Evolutionary conservation across 2,113 vertebrate species (phyloP), one percentile per base, ranked within the genome.

Genomic region (Muntiacus reevesi): DNA sequence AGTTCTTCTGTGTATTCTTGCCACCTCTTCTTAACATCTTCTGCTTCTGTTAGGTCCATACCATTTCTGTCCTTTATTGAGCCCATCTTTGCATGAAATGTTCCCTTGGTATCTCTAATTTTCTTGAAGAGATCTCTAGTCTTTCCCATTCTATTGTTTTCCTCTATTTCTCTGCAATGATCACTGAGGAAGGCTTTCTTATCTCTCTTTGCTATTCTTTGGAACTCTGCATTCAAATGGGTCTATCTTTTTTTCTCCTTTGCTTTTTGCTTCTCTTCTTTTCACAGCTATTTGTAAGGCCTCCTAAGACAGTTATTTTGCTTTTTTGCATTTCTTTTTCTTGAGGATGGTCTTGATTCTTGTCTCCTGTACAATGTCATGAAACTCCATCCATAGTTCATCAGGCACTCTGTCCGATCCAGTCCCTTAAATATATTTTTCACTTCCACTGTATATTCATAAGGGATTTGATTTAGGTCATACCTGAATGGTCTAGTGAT

Each of bases 331-430:
- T n/a, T n/a, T 67, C 4, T n/a, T 67, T 67, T n/a, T 67, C 17
- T 19, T 67, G 62, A 33, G 33, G 33, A n/a, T 67, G 62, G 62
- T n/a, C 4, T 67, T n/a, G 16, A 19, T 67, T 16, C 16, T 16
- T 67, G 16, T n/a, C 62, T 67, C 16, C 16, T n/a, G 33, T 67
- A 19, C 33, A 67, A 19, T 19, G 33, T n/a, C 62, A n/a, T 5
- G 7, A 19, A 67, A 16, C 33, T 67, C 17, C 0, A 0, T 67
- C 2, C 2, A 4, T n/a, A 67, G 16, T n/a, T 67, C 33, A 67
- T 67, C 16, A 67, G 62, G 33, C 33, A n/a, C 6, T 62, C 28
- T 62, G 2, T 67, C 62, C 19, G 33, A 67, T 67, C 62, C 3
- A 67, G 16, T 2, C 62, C 33, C 16, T 67, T 67, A 67, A n/a